These are phyloP conservation scores for Dendropsophus ebraccatus DNA, from an alignment of 2,113 vertebrate genomes.

Conservation along the genomic window DNA sequence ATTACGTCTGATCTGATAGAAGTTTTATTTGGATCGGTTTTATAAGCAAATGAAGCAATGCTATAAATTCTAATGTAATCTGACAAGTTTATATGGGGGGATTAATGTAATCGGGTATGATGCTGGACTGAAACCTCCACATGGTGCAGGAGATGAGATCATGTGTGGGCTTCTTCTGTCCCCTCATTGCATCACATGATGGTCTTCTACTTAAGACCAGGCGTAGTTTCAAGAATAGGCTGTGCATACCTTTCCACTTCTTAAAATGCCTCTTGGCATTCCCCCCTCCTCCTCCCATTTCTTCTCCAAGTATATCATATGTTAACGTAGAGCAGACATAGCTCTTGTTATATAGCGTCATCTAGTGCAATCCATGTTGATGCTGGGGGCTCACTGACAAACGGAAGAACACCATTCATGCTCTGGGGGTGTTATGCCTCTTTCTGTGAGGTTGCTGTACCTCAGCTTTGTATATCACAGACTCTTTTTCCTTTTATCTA, in stretches of 20 bases:
- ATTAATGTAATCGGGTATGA: neutral
- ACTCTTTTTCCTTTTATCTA: too few relatives aligned
- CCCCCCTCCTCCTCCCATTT: neutral
- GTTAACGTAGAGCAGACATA: neutral
- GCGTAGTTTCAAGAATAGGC: slow-evolving; percentile 1
- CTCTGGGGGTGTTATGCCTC: too few relatives aligned
- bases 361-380: too few relatives aligned
- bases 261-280: neutral
- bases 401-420: too few relatives aligned
- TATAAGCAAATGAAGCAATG: too few relatives aligned
- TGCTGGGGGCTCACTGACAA: too few relatives aligned
- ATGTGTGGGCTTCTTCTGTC: neutral
- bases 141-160: neutral
- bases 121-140: neutral
- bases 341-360: too few relatives aligned
- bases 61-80: too few relatives aligned
- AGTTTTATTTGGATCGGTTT: too few relatives aligned
- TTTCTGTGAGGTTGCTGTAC: too few relatives aligned
- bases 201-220: neutral
- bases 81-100: neutral
- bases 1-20: too few relatives aligned
- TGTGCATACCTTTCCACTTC: neutral
- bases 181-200: neutral
- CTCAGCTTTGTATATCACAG: too few relatives aligned
- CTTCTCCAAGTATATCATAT: slow-evolving; percentile 1